Evolutionary conservation across 2,113 vertebrate genomes (phyloP), one percentile per base, ranked within the genome.

Genomic region (Chaetodon auriga): DNA sequence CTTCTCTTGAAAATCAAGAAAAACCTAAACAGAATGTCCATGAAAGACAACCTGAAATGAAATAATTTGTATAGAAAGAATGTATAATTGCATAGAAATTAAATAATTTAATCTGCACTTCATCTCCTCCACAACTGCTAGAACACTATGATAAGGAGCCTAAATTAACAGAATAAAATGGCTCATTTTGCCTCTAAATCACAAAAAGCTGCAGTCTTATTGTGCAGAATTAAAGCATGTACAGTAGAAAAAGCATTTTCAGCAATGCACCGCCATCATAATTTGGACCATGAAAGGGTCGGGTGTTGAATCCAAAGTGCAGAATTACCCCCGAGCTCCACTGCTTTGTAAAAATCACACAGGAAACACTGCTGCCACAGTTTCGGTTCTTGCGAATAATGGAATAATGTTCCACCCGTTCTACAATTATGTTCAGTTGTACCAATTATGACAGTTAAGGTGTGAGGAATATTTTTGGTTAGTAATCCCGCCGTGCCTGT

Each of bases 381-480:
- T 70, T 79, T 60, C 21, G 15, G 43, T 15, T 80, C 63, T 15
- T 16, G 60, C 75, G 79, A 71, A 64, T 74, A 75, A 83, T 80
- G 51, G 79, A 71, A 64, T 74, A 75, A 83, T 80, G 51, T 86
- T 76, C 58, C 73, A 38, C 53, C 49, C 12, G 19, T 10, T 1
- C 68, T 14, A 36, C 78, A 55, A 48, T 85, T 79, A 80, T 51
- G 73, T 82, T 87, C 82, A 68, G 60, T 55, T 51, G 36, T 9
- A 69, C 43, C 72, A 82, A 69, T 90, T 78, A 88, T 58, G 75
- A 18, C 58, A 21, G 55, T 60, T 64, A 65, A 73, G 62, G 81
- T 63, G 63, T 72, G 75, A 60, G 65, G 74, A 80, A 85, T 82
- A 82, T 84, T 89, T 86, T 45, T 46, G 72, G 54, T 46, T 62